These are phyloP conservation scores for Tachysurus fulvidraco DNA, from an alignment of 2,113 vertebrate species.

Conservation along the genomic window DNA sequence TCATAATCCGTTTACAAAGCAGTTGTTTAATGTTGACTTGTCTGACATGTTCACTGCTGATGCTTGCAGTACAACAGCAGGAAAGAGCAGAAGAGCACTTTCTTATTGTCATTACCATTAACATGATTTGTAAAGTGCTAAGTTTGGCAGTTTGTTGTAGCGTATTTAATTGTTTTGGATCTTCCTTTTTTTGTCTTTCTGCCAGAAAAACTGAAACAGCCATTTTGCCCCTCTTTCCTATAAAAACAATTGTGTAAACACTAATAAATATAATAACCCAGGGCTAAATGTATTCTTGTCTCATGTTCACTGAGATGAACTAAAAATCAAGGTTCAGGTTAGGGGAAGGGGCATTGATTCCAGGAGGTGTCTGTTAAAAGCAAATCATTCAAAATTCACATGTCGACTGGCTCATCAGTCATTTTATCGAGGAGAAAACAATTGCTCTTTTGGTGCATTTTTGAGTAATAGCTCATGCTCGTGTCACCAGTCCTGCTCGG, in stretches of 20 bases:
- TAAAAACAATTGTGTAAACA: background rate
- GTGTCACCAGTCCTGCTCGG: background rate
- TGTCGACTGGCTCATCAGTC: too few relatives aligned
- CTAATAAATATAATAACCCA: background rate
- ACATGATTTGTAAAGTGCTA: background rate
- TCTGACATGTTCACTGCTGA: background rate
- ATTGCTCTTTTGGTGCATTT: background rate
- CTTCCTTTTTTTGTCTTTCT: background rate
- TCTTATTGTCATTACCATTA: background rate
- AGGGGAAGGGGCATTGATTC: background rate
- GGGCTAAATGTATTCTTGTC: background rate
- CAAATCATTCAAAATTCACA: background rate
- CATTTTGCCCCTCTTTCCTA: background rate
- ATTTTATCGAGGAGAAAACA: background rate
- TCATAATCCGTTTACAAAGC: background rate
- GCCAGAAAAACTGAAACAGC: background rate
- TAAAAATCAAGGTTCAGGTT: background rate
- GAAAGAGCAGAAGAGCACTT: background rate
- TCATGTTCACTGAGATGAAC: background rate
- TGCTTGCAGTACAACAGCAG: background rate
- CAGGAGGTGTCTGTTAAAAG: background rate
- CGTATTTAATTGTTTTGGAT: background rate
- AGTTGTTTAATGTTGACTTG: conserved; percentile 3
- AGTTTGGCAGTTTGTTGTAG: background rate
- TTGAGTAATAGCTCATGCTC: background rate